A percentile compares a stretch with the other conserved stretches of the same genome.
Conservation (phyloP, 2,797 vertebrate species). For the Phoxinus dragarum region DNA sequence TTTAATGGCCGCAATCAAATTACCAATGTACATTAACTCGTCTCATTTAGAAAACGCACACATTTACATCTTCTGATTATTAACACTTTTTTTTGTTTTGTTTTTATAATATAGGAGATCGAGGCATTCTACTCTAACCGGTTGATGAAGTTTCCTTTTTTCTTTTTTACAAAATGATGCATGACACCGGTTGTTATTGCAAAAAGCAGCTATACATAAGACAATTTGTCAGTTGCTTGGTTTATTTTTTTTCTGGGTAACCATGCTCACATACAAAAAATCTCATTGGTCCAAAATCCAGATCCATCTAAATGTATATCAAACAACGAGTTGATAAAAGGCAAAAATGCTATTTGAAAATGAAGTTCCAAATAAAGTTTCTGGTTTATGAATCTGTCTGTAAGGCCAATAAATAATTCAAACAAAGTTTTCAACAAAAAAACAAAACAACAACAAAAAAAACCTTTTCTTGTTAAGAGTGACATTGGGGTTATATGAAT, state of each 20-base stretch:
- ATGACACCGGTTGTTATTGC: neutral
- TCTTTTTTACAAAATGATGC: no score
- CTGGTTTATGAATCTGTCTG: neutral
- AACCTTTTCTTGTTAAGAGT: neutral
- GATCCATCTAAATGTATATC: neutral
- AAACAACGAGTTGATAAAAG: neutral
- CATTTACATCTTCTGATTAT: slow-evolving; percentile 37
- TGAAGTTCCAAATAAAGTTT: neutral
- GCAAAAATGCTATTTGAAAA: no score
- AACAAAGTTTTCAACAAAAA: neutral
- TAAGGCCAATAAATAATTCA: neutral
- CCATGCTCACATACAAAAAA: neutral
- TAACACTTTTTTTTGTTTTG: slow-evolving; percentile 18
- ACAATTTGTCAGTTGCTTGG: neutral
- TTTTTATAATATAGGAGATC: slow-evolving; percentile 26
- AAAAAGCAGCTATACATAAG: neutral
- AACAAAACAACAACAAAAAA: no score
- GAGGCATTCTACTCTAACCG: neutral
- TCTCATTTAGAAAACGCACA: neutral
- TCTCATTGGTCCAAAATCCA: neutral
- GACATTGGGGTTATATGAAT: neutral
- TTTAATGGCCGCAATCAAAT: slow-evolving; percentile 7
- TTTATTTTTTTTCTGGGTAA: neutral
- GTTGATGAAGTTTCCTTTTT: neutral
- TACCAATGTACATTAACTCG: neutral